These are phyloP conservation scores for Kryptopterus vitreolus DNA, from an alignment of 2,797 vertebrate genomes.

Conservation along the genomic window DNA sequence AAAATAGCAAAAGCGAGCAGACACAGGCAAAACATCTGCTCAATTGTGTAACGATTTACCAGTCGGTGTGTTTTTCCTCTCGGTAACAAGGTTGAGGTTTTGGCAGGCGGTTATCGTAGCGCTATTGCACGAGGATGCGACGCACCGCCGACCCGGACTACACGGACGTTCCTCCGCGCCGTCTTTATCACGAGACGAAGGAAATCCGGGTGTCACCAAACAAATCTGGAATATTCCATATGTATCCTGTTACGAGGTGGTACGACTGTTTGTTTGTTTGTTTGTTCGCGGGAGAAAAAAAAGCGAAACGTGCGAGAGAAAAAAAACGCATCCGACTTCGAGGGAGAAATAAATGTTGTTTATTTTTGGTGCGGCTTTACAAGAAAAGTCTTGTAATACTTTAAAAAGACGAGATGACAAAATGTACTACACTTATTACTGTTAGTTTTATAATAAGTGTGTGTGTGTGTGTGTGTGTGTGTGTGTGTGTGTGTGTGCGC, in stretches of 20 bases:
- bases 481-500: constrained; percentile 48
- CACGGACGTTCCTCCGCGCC: neutral
- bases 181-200: neutral
- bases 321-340: too few relatives aligned
- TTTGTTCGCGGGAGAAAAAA: neutral
- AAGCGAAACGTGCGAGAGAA: too few relatives aligned
- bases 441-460: neutral
- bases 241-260: neutral
- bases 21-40: neutral
- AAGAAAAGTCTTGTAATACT: neutral
- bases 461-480: neutral
- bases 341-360: too few relatives aligned
- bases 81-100: neutral
- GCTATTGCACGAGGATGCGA: neutral
- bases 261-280: too few relatives aligned
- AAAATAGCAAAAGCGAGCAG: too few relatives aligned
- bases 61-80: neutral
- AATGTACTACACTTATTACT: neutral
- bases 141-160: too few relatives aligned
- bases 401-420: neutral
- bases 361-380: neutral
- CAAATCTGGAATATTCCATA: neutral
- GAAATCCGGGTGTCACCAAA: neutral
- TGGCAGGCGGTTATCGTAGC: neutral
- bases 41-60: constrained; percentile 1